These are phyloP conservation scores for Crambe crambe DNA, from an alignment of 37 sponge, comb jelly and placozoan genomes.

Conservation along the genomic window DNA sequence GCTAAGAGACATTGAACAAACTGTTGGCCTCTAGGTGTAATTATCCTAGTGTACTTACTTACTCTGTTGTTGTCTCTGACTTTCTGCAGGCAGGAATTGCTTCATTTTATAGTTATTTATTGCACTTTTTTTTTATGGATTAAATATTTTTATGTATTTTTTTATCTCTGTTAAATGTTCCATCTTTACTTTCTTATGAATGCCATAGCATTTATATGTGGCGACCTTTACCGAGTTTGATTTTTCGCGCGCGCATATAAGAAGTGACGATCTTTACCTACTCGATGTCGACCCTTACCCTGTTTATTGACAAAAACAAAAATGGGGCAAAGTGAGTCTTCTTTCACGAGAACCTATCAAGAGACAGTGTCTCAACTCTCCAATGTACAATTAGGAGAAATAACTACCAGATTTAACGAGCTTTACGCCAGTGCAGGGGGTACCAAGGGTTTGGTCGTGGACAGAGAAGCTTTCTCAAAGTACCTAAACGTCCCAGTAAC, in stretches of 20 bases:
- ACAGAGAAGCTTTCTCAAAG: conserved; percentile 70
- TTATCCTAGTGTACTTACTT: too few relatives aligned
- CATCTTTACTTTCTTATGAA: too few relatives aligned
- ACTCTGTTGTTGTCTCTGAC: too few relatives aligned
- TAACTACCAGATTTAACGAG: conserved; percentile 37
- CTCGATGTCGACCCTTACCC: background rate
- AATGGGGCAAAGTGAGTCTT: conserved; percentile 62
- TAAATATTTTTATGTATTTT: too few relatives aligned
- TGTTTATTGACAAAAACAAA: background rate
- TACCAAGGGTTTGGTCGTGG: conserved; percentile 61
- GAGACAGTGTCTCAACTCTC: conserved; percentile 48
- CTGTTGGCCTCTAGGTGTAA: conserved; percentile 2
- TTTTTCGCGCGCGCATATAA: background rate
- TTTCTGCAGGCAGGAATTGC: background rate
- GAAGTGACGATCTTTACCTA: too few relatives aligned
- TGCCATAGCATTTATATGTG: too few relatives aligned
- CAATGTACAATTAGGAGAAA: conserved; percentile 38
- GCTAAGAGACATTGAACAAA: conserved; percentile 25
- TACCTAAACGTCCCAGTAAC: conserved; percentile 72
- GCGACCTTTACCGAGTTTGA: background rate
- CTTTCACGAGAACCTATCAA: conserved; percentile 40
- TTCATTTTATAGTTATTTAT: background rate
- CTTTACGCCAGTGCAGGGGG: conserved; percentile 64
- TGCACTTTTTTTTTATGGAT: background rate
- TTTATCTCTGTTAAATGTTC: too few relatives aligned